phyloP scores from a whole-genome alignment of 1,140 invertebrate genomes.

The Plectrocnemia conspersa region DNA sequence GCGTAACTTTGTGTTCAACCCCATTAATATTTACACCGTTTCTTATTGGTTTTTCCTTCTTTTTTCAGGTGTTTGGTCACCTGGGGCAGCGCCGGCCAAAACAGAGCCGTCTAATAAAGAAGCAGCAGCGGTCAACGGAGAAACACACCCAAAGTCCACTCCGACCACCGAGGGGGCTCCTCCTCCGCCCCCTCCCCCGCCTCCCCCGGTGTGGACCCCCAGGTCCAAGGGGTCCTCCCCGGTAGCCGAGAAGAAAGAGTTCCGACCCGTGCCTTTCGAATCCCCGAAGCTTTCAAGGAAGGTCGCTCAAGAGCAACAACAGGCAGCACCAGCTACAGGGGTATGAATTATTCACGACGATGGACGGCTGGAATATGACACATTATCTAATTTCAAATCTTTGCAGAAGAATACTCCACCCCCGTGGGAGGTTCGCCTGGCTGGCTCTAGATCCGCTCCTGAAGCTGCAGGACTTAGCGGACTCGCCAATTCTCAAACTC shows the following conservation, averaged over 20 bases:
- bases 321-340: too few species aligned
- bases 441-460: slow-evolving; percentile 62
- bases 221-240: slow-evolving; percentile 38
- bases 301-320: slow-evolving; percentile 12
- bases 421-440: slow-evolving; percentile 50
- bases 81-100: slow-evolving; percentile 35
- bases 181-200: slow-evolving; percentile 53
- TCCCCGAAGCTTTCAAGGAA: slow-evolving; percentile 48
- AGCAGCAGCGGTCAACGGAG: slow-evolving; percentile 5
- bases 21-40: not conserved
- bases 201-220: slow-evolving; percentile 70
- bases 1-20: not conserved
- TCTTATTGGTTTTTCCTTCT: slow-evolving; percentile 15
- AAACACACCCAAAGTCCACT: not conserved
- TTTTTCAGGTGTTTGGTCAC: slow-evolving; percentile 50
- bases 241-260: slow-evolving; percentile 51
- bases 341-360: not conserved
- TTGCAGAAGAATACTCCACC: slow-evolving; percentile 32
- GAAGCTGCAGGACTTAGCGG: slow-evolving; percentile 56
- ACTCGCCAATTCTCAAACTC: slow-evolving; percentile 41
- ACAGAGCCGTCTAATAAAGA: not conserved
- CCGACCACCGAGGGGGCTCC: slow-evolving; percentile 40
- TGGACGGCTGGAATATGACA: too few species aligned
- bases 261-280: slow-evolving; percentile 56
- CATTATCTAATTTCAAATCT: too few species aligned